Conservation (phyloP, 2,113 vertebrate genomes). For the Chunga burmeisteri region DNA sequence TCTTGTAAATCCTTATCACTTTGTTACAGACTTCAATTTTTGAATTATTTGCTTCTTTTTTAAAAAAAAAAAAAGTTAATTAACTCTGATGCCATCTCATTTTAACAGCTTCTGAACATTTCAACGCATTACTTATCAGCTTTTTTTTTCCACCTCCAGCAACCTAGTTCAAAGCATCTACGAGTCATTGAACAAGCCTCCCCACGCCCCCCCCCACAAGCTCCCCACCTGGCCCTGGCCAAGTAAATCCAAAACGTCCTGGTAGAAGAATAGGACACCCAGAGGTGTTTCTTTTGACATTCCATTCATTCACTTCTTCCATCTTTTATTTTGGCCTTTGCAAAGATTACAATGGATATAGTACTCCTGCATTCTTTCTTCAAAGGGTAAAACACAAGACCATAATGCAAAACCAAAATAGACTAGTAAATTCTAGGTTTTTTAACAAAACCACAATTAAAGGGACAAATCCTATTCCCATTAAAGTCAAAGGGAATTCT, state of each 20-base stretch:
- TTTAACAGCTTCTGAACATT: background rate
- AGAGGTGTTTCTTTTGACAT: background rate
- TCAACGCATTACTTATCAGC: background rate
- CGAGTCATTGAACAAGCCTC: background rate
- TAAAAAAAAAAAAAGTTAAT: background rate
- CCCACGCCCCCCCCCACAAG: fast-evolving
- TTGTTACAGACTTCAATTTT: background rate
- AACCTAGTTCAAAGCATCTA: background rate
- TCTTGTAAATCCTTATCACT: background rate
- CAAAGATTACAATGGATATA: background rate
- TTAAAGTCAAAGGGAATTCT: background rate
- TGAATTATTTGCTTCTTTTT: background rate
- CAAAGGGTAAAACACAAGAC: background rate
- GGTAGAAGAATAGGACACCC: background rate
- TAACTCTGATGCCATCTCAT: background rate
- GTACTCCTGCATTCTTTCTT: background rate
- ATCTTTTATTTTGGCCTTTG: background rate
- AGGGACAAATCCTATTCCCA: background rate
- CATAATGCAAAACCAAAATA: background rate
- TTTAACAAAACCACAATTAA: background rate
- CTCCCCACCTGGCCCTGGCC: too few relatives aligned
- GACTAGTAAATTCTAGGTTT: background rate
- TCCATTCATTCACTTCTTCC: background rate
- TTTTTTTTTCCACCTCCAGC: background rate
- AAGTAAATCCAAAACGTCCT: background rate